Base-by-base conservation (phyloP, 1,140 invertebrate genomes). In the Bombus consobrinus region DNA sequence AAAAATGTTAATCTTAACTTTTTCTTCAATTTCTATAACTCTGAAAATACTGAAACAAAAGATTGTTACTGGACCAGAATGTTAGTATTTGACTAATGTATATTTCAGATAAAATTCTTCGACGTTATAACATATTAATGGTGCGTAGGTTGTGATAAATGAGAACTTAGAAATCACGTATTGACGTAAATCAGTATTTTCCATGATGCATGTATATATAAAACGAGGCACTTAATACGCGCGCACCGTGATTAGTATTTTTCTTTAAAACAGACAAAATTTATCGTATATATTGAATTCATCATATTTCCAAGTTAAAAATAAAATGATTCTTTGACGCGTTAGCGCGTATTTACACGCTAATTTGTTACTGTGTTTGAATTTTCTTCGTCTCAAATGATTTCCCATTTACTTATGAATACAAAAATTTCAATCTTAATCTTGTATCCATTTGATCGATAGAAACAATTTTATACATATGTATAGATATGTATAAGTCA, bases 211-310 rank as follows among this genome's bases (percentile, higher is more conserved):
- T 59, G 74, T 53, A 76, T n/a, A 37, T 76, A 37, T 39, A 57
- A 34, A 76, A 76, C 59, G 74, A 76, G 53, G 74, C 74, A 76
- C 74, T 76, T 76, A 59, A 39, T 76, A 76, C 74, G 53, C 53
- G 25, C 34, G 28, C 15, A 37, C 22, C 25, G 25, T 75, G 34
- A 18, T 39, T 13, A 2, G 6, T 66, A 66, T 18, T 22, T 39
- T 39, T 18, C 12, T 57, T 25, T 18, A 28, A 15, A 25, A 75
- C 47, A 53, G 6, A 53, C 18, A 53, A 53, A 53, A 53, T 8
- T 53, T 53, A 53, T 53, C 47, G 18, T 53, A 53, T 22, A 53
- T 53, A 53, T 53, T 3, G 41, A 32, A 73, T 47, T 47, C 12
- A 3, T 37, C 34, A 15, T 0, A 71, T 73, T 73, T 47, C 25